Evolutionary conservation across 2,113 vertebrate genomes (phyloP), one percentile per base, ranked within the genome.

Genomic region (Lasiurus cinereus): DNA sequence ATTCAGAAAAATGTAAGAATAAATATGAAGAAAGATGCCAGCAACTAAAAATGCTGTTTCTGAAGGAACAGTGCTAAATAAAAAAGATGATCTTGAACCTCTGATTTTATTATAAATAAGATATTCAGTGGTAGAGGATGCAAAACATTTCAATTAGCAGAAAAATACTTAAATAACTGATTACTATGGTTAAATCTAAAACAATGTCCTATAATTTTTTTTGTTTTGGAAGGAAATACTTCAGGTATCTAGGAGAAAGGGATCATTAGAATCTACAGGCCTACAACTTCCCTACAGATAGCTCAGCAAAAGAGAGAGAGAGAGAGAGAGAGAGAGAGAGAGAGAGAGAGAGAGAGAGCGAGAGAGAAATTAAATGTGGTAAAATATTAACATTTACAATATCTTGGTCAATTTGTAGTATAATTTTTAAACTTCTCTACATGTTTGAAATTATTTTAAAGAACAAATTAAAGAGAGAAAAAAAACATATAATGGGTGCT

Each of bases 401-500:
- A 64, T 56, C 6, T 43, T 27, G 2, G 2, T 46, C 8, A 86
- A 86, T 39, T 64, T 66, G 90, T 94, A 22, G 2, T 50, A 12
- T 92, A 73, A 73, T 85, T 77, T 59, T 76, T n/a, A 27, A 91
- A 83, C 7, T 80, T 19, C 36, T 79, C 4, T 59, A 1, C 52
- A 78, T 59, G 16, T 86, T 48, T 88, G 39, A 70, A 93, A 74
- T 66, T 87, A 46, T 80, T 95, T 79, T 56, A 92, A 90, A 95
- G 67, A 43, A n/a, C 12, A 94, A 95, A 11, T 54, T 83, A 22
- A 73, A 94, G 69, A 69, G 69, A 62, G 77, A 14, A 50, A 62
- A 24, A 78, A 56, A 46, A 86, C 46, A 88, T 33, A 22, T 62
- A 74, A 43, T 56, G 31, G 13, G 16, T 88, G 82, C 36, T 76